These are phyloP conservation scores for Myotis vivesi DNA, from an alignment of 2,797 vertebrate genomes.

Conservation along the genomic window DNA sequence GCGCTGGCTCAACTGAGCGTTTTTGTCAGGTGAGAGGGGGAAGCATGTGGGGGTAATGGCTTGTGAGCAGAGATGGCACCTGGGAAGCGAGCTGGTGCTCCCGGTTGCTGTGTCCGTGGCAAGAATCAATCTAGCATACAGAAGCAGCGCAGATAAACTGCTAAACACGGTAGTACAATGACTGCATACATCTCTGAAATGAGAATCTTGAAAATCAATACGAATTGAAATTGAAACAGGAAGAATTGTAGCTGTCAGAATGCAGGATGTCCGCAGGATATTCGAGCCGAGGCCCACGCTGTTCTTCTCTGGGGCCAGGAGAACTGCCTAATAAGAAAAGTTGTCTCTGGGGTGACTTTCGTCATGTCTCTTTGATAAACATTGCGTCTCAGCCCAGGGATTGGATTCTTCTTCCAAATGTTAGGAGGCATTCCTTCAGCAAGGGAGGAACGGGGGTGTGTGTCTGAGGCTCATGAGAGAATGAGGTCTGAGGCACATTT, in stretches of 20 bases:
- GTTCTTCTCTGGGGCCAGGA: neutral
- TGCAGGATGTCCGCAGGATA: neutral
- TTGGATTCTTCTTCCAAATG: neutral
- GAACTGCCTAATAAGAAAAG: constrained; percentile 57
- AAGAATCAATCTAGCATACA: constrained; percentile 80
- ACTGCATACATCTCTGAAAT: constrained; percentile 83
- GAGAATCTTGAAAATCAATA: constrained; percentile 84
- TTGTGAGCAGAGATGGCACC: constrained; percentile 68
- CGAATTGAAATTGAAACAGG: constrained; percentile 84
- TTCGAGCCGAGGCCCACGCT: constrained; percentile 21
- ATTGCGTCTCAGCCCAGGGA: neutral
- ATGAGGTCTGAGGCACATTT: neutral
- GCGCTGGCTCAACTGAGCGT: constrained; percentile 71
- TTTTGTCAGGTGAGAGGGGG: neutral
- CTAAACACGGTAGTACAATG: constrained; percentile 81
- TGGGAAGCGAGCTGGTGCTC: constrained; percentile 64
- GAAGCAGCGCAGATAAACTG: constrained; percentile 82
- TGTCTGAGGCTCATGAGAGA: neutral
- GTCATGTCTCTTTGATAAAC: constrained; percentile 55
- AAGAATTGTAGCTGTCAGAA: constrained; percentile 78
- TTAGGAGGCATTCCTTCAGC: neutral
- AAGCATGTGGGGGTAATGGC: constrained; percentile 58
- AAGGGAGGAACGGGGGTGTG: neutral
- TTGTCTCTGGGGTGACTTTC: constrained; percentile 61
- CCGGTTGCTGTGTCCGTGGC: constrained; percentile 21